These are phyloP conservation scores for Entosphenus tridentatus DNA, from an alignment of 2,113 vertebrate genomes.

Conservation along the genomic window DNA sequence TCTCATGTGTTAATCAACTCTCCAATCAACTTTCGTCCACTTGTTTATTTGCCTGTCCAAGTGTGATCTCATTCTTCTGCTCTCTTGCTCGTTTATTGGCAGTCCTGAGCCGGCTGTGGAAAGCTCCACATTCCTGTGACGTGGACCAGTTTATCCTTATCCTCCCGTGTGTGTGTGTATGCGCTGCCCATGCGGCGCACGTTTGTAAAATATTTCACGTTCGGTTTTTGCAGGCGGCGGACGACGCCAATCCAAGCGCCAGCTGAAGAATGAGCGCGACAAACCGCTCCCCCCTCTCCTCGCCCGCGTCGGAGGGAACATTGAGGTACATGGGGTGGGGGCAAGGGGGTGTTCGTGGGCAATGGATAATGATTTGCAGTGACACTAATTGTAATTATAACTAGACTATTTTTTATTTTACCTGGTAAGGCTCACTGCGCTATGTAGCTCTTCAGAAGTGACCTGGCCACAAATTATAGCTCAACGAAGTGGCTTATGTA, in stretches of 20 bases:
- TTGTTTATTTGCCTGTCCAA: too few species aligned
- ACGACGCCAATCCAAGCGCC: conserved; percentile 67
- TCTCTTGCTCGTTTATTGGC: neutral
- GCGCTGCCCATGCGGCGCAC: neutral
- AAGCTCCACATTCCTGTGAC: neutral
- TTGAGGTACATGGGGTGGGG: conserved; percentile 36
- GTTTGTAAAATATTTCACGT: neutral
- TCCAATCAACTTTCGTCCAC: too few species aligned
- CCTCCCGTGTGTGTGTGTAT: conserved; percentile 10
- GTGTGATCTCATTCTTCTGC: neutral
- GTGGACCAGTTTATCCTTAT: neutral
- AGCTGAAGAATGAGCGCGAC: conserved; percentile 72
- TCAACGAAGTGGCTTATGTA: too few species aligned
- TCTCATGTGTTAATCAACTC: too few species aligned
- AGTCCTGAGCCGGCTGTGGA: conserved; percentile 4
- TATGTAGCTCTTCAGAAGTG: too few species aligned
- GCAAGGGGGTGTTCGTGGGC: too few species aligned
- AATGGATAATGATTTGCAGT: too few species aligned
- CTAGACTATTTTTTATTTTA: too few species aligned
- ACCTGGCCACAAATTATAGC: too few species aligned
- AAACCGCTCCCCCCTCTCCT: conserved; percentile 78
- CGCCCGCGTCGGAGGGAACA: conserved; percentile 77
- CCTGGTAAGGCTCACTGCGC: too few species aligned
- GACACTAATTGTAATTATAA: too few species aligned
- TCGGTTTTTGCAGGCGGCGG: conserved; percentile 16